Evolutionary conservation across 2,113 vertebrate species (phyloP).

Genomic region (Acrocephalus arundinaceus): DNA sequence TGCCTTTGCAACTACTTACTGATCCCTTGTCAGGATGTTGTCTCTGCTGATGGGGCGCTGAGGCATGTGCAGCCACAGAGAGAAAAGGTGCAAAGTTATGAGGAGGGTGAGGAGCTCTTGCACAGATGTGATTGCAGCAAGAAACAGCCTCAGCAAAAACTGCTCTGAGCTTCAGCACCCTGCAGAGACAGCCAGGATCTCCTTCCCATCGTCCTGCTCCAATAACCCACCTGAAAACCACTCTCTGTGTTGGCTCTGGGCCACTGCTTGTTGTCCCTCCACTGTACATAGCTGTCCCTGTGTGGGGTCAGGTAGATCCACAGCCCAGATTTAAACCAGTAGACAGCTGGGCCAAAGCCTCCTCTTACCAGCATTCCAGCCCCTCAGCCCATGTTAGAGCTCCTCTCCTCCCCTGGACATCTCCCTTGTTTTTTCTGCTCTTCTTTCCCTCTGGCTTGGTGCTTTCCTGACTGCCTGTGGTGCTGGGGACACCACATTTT

Average conservation of each 20-base stretch:
- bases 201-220: background rate
- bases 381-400: background rate
- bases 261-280: background rate
- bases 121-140: background rate
- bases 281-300: background rate
- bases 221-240: background rate
- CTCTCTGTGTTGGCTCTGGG: background rate
- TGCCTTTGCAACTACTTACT: slow-evolving; percentile 69
- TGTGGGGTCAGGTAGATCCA: background rate
- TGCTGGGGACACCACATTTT: background rate
- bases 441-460: background rate
- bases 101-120: background rate
- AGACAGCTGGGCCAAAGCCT: background rate
- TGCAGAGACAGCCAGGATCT: background rate
- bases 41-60: slow-evolving; percentile 65
- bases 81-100: background rate
- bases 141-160: background rate
- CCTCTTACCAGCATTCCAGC: background rate
- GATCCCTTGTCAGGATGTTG: slow-evolving; percentile 70
- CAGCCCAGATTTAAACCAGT: background rate
- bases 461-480: background rate
- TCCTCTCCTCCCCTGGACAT: background rate
- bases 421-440: background rate
- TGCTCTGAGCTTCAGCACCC: background rate
- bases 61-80: slow-evolving; percentile 14